Evolutionary conservation across 1,140 invertebrate genomes (phyloP), one percentile per base, ranked within the genome.

Genomic region (Nixonia krombeini): DNA sequence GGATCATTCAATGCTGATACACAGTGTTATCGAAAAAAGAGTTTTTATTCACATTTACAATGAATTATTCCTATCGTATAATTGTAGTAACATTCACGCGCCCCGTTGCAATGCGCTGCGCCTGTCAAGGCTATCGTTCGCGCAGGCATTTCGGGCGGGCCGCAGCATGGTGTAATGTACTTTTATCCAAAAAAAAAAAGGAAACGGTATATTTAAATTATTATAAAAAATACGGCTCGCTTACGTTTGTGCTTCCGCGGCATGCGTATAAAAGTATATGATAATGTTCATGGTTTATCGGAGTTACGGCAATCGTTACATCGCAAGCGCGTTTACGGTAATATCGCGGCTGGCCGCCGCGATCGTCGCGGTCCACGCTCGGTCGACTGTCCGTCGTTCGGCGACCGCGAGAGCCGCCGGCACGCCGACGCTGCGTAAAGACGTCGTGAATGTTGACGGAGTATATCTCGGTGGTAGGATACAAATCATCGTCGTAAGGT

Each of bases 11-110:
- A n/a, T n/a, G n/a, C n/a, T n/a, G n/a, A n/a, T n/a, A n/a, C n/a
- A n/a, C n/a, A n/a, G n/a, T n/a, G n/a, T n/a, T n/a, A n/a, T n/a
- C n/a, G n/a, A n/a, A 62, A 62, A 67, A 68, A 51, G 41, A 28
- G 37, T 52, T 58, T 69, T 69, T 69, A 69, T 69, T 69, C 58
- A 69, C 65, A 69, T 63, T 63, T 69, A 69, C 65, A 69, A 56
- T 70, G 50, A 63, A 23, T 68, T 53, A 58, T 69, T 18, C 56
- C 40, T 63, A 63, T 67, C 37, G 41, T 64, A 64, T 70, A 70
- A 51, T 59, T 40, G 35, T 15, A 15, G 37, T 59, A 69, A 69
- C 59, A 59, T 69, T 59, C 47, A 69, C 52, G 51, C n/a, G n/a
- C n/a, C n/a, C n/a, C n/a, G n/a, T n/a, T n/a, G n/a, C n/a, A n/a